phyloP scores from a whole-genome alignment of 2,888 invertebrate species.

The Ophion ellenae region DNA sequence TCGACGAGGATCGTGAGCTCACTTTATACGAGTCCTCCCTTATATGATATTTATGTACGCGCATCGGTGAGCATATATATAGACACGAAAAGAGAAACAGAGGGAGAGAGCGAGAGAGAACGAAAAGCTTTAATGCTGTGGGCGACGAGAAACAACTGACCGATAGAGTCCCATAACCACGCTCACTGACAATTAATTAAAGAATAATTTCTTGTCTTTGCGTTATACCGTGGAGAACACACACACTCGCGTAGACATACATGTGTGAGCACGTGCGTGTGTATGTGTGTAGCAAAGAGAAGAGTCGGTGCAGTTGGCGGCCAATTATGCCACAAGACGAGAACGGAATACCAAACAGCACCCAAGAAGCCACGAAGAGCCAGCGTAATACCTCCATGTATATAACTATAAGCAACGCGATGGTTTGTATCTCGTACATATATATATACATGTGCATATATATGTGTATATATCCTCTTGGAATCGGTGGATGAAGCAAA shows the following conservation, averaged over 20 bases:
- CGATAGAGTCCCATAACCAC: slow-evolving; percentile 66
- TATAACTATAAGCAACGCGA: slow-evolving; percentile 42
- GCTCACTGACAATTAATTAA: slow-evolving; percentile 83
- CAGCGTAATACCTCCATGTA: slow-evolving; percentile 47
- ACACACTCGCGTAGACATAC: slow-evolving; percentile 1
- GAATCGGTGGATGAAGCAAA: slow-evolving; percentile 46
- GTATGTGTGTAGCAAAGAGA: slow-evolving; percentile 51
- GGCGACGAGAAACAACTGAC: slow-evolving; percentile 54
- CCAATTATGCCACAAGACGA: slow-evolving; percentile 82
- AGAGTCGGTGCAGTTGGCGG: slow-evolving; percentile 79
- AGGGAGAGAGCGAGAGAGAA: slow-evolving; percentile 25
- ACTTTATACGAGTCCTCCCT: slow-evolving; percentile 60
- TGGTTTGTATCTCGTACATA: slow-evolving; percentile 22
- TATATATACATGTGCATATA: slow-evolving; percentile 1
- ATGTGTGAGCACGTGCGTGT: background rate
- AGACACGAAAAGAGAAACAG: background rate
- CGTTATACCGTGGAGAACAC: slow-evolving; percentile 73
- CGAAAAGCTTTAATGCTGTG: slow-evolving; percentile 49
- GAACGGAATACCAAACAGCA: slow-evolving; percentile 82
- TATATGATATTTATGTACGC: slow-evolving; percentile 67
- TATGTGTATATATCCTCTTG: slow-evolving; percentile 16
- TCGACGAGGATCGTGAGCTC: slow-evolving; percentile 50
- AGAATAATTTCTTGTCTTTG: slow-evolving; percentile 84
- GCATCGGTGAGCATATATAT: slow-evolving; percentile 30
- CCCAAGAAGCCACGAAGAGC: slow-evolving; percentile 61